phyloP scores from a whole-genome alignment of 2,113 vertebrate species.

The Neolamprologus longior region DNA sequence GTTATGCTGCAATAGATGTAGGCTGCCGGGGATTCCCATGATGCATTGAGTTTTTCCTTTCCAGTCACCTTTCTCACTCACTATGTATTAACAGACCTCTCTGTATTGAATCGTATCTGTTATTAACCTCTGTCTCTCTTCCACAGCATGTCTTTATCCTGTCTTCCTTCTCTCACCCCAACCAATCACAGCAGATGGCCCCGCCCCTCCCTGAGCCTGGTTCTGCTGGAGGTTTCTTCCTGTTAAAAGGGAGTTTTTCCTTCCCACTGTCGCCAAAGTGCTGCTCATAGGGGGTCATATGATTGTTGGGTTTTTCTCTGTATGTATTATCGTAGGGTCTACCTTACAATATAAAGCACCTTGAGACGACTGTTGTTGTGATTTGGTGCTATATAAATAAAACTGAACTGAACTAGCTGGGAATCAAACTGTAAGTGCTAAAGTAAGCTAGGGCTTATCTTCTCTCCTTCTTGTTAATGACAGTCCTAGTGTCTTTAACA shows the following conservation, averaged over 20 bases:
- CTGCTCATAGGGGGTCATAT: neutral
- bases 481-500: neutral
- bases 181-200: fast-evolving
- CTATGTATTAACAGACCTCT: fast-evolving
- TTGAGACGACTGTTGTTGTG: fast-evolving
- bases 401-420: neutral
- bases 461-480: neutral
- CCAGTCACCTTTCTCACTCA: too few species aligned
- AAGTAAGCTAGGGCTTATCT: neutral
- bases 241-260: neutral
- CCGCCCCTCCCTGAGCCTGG: neutral
- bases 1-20: too few species aligned
- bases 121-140: too few species aligned
- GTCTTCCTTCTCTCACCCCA: neutral
- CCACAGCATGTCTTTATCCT: neutral
- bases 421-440: neutral
- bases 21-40: too few species aligned
- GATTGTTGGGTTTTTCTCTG: neutral
- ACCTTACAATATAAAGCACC: neutral
- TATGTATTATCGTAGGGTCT: fast-evolving
- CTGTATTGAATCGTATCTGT: too few species aligned
- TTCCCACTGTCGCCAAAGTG: neutral
- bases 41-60: too few species aligned
- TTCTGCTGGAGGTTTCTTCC: fast-evolving
- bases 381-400: fast-evolving